These are phyloP conservation scores for Caranx ignobilis DNA, from an alignment of 2,113 vertebrate species.

Conservation along the genomic window DNA sequence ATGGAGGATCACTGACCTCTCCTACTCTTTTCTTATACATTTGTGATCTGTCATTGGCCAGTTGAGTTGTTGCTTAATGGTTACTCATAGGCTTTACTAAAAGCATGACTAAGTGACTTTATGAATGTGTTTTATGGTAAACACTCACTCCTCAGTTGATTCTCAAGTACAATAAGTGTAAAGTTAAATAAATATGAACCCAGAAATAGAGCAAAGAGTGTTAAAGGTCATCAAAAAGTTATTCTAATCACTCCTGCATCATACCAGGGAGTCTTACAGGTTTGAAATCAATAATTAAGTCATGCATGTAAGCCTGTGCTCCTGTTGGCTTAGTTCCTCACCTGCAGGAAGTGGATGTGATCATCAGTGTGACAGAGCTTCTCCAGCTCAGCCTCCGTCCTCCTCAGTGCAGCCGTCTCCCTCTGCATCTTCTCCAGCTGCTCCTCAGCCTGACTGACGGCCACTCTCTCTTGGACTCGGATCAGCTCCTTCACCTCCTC, in stretches of 20 bases:
- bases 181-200: neutral
- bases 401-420: constrained; percentile 69
- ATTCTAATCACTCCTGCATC: neutral
- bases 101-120: too few relatives aligned
- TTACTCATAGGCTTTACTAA: too few relatives aligned
- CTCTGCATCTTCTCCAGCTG: constrained; percentile 77
- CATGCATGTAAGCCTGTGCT: neutral
- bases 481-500: constrained; percentile 79
- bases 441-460: constrained; percentile 74
- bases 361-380: constrained; percentile 76
- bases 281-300: neutral
- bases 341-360: constrained; percentile 83
- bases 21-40: too few relatives aligned
- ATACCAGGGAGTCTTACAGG: neutral
- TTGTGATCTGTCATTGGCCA: too few relatives aligned
- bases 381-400: constrained; percentile 64
- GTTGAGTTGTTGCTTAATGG: too few relatives aligned
- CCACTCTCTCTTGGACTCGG: constrained; percentile 72
- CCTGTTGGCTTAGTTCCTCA: neutral
- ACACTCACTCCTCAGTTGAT: neutral
- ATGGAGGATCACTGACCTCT: too few relatives aligned
- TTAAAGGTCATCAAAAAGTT: neutral
- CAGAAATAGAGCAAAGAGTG: neutral
- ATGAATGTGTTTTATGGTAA: neutral
- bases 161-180: neutral